phyloP scores from a whole-genome alignment of 2,797 vertebrate species.

The Myotis myotis region DNA sequence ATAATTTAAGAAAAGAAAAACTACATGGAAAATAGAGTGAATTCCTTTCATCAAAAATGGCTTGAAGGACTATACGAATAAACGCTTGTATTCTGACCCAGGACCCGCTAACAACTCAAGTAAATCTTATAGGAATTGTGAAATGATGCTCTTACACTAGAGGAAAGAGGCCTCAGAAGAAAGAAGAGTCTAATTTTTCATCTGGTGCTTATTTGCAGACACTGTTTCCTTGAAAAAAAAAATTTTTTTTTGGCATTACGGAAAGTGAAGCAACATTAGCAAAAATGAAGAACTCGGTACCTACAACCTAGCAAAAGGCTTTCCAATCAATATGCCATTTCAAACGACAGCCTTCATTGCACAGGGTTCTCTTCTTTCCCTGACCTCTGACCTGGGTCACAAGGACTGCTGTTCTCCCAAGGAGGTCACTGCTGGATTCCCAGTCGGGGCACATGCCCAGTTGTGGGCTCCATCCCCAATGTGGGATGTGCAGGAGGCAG shows the following conservation, averaged over 20 bases:
- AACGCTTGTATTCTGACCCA: neutral
- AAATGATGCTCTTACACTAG: neutral
- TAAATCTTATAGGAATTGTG: neutral
- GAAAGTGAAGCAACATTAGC: neutral
- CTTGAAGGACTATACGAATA: neutral
- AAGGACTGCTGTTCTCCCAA: too few relatives aligned
- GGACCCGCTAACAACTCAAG: neutral
- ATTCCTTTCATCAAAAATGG: neutral
- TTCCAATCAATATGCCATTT: neutral
- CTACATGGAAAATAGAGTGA: neutral
- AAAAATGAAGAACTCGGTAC: neutral
- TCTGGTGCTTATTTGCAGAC: neutral
- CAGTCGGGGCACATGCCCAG: too few relatives aligned
- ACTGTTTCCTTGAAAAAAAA: neutral
- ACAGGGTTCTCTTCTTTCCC: neutral
- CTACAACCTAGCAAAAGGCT: neutral
- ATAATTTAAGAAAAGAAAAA: neutral
- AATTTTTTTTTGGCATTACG: neutral
- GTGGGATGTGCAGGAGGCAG: too few relatives aligned
- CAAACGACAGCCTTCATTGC: neutral
- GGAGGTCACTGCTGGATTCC: neutral
- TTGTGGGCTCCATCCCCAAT: too few relatives aligned
- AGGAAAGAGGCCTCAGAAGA: neutral
- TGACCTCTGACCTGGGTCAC: neutral
- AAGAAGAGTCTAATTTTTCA: neutral